Conservation (phyloP, 1,140 invertebrate genomes). For the Aphelinus atriplicis region DNA sequence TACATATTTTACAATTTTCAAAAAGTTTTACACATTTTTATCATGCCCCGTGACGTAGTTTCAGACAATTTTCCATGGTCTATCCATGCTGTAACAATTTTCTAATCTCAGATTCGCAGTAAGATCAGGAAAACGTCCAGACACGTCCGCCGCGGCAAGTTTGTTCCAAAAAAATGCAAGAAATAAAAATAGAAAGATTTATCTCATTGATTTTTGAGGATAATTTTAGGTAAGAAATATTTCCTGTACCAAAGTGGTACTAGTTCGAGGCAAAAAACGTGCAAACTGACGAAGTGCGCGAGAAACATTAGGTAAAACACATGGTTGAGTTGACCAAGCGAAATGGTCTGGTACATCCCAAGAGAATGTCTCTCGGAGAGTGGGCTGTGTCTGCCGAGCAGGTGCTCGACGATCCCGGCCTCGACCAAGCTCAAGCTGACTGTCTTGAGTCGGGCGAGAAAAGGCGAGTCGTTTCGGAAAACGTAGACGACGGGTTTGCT, state of each 20-base stretch:
- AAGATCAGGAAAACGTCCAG: no score
- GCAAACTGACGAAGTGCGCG: background rate
- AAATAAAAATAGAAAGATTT: no score
- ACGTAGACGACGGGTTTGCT: conserved; percentile 89
- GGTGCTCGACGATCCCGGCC: conserved; percentile 85
- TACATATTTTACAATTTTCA: no score
- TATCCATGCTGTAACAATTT: no score
- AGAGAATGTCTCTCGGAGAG: conserved; percentile 64
- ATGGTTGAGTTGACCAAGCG: background rate
- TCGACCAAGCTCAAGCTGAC: conserved; percentile 81
- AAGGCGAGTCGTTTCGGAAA: conserved; percentile 74
- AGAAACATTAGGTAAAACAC: background rate
- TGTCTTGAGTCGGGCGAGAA: conserved; percentile 69
- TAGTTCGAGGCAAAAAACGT: background rate
- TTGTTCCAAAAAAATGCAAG: no score
- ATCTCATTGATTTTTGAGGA: no score
- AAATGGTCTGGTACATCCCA: background rate
- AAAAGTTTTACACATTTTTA: no score
- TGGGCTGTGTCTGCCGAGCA: conserved; percentile 76
- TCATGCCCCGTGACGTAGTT: no score
- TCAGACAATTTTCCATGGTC: no score
- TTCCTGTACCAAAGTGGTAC: background rate
- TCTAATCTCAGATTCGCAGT: no score
- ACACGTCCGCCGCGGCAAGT: no score
- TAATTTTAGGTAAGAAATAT: background rate